Conservation (phyloP, 2,797 vertebrate genomes). For the Phaenicophaeus curvirostris region DNA sequence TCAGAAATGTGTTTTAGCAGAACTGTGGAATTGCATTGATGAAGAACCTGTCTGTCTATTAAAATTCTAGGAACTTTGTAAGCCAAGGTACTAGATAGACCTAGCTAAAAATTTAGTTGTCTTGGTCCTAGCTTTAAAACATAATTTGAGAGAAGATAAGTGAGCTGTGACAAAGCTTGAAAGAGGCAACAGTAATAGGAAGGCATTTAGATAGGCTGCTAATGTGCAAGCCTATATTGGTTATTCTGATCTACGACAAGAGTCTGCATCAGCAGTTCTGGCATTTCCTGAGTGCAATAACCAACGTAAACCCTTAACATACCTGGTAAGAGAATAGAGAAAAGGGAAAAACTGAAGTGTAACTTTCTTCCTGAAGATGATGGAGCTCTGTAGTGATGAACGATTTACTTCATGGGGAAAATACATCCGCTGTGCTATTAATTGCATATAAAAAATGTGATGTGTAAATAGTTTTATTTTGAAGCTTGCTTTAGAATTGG, state of each 20-base stretch:
- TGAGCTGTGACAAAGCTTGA: neutral
- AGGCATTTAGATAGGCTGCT: neutral
- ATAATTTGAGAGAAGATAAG: neutral
- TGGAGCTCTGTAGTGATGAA: neutral
- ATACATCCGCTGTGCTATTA: neutral
- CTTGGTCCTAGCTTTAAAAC: neutral
- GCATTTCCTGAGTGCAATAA: neutral
- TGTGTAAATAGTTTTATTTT: neutral
- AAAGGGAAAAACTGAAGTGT: accelerated
- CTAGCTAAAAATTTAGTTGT: neutral
- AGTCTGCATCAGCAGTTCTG: neutral
- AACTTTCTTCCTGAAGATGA: neutral
- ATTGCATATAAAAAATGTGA: neutral
- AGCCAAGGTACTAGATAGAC: neutral
- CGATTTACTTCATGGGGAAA: neutral
- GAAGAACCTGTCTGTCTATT: neutral
- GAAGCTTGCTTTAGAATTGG: neutral
- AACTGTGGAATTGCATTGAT: neutral
- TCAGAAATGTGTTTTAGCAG: neutral
- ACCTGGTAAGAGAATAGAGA: neutral
- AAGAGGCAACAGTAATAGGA: neutral
- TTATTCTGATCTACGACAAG: neutral
- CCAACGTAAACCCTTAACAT: neutral
- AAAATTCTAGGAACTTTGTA: neutral
- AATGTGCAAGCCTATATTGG: neutral